phyloP scores from a whole-genome alignment of 2,888 invertebrate genomes.

The Coenonympha glycerion region DNA sequence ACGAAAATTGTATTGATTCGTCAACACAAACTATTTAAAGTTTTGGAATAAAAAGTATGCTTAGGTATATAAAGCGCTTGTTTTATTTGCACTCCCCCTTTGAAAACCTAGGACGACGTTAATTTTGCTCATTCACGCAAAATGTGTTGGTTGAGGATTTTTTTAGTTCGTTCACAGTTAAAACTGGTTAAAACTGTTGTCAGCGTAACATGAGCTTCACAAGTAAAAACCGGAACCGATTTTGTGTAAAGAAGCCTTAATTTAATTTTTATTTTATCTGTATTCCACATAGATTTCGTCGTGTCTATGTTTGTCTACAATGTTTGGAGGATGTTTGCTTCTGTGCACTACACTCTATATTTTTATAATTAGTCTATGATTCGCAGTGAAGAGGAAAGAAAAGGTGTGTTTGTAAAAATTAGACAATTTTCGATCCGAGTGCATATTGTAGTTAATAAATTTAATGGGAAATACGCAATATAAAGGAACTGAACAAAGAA shows the following conservation, averaged over 20 bases:
- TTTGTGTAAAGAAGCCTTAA: not conserved
- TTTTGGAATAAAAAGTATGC: not conserved
- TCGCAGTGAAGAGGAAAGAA: conserved; percentile 8
- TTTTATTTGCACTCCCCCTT: too few species aligned
- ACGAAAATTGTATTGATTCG: not conserved
- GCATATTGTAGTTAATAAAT: conserved; percentile 29
- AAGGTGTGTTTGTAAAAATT: conserved; percentile 13
- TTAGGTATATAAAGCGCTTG: too few species aligned
- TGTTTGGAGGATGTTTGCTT: too few species aligned
- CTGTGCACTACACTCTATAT: too few species aligned
- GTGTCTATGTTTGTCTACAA: not conserved
- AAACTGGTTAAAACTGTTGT: too few species aligned
- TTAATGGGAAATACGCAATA: conserved; percentile 72
- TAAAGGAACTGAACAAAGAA: conserved; percentile 48
- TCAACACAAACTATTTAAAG: conserved; percentile 11
- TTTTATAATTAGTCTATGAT: conserved; percentile 19
- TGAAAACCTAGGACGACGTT: too few species aligned
- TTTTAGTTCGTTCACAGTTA: too few species aligned
- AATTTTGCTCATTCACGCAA: too few species aligned
- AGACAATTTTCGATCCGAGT: conserved; percentile 11
- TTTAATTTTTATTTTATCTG: not conserved
- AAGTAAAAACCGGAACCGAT: too few species aligned
- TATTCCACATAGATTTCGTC: not conserved
- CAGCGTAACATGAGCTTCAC: too few species aligned
- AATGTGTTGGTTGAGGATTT: too few species aligned